Percentiles rank a stretch among this genome's conserved stretches.
phyloP scores from a whole-genome alignment of 2,797 vertebrate species.

The Argya squamiceps region DNA sequence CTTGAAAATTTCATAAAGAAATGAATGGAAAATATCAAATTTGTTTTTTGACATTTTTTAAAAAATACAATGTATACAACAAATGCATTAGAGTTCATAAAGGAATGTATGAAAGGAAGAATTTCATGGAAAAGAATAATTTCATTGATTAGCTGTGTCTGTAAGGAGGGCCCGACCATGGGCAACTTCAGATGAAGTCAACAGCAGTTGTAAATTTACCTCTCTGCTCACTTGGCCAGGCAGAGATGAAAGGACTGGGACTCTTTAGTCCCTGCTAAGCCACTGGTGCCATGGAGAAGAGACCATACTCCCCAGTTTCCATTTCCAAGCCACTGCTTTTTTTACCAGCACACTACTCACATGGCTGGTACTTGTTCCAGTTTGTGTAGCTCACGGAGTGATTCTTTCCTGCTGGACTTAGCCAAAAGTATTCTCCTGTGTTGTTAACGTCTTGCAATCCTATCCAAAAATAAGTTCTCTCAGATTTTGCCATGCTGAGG shows the following conservation, averaged over 20 bases:
- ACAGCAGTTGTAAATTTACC: neutral
- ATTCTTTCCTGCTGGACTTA: constrained; percentile 59
- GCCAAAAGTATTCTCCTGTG: constrained; percentile 86
- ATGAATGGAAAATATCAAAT: neutral
- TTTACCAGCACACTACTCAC: constrained; percentile 71
- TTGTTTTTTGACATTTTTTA: neutral
- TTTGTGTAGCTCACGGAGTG: constrained; percentile 82
- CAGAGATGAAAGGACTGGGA: neutral
- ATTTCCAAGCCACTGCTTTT: neutral
- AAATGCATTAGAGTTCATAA: neutral
- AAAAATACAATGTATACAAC: neutral
- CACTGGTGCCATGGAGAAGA: neutral
- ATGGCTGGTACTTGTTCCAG: constrained; percentile 91
- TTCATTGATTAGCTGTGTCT: neutral
- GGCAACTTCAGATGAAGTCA: neutral
- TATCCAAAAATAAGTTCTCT: constrained; percentile 87
- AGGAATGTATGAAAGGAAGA: neutral
- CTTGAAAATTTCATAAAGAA: neutral
- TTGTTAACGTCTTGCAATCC: constrained; percentile 81
- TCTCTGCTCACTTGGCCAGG: neutral
- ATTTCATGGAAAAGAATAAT: neutral
- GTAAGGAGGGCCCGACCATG: rapidly evolving
- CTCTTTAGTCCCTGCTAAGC: neutral
- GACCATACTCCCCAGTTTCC: rapidly evolving
- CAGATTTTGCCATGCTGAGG: constrained; percentile 71